Evolutionary conservation across 2,113 vertebrate species (phyloP).

Genomic region (Urocolius indicus): DNA sequence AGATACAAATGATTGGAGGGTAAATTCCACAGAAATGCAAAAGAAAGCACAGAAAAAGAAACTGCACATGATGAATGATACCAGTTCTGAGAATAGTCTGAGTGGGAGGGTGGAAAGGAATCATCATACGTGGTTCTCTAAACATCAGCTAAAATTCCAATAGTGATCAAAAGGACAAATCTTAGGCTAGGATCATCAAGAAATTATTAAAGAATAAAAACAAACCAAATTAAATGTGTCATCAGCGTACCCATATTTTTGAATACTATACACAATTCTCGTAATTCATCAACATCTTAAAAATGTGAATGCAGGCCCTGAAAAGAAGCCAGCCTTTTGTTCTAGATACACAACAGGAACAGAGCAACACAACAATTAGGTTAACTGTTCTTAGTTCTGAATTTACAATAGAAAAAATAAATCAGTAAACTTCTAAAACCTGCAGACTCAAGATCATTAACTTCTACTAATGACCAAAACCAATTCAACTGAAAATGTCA

Average conservation of each 20-base stretch:
- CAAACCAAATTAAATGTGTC: too few relatives aligned
- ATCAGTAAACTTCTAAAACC: not conserved
- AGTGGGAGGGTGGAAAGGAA: not conserved
- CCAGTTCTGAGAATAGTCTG: not conserved
- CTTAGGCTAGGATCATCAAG: not conserved
- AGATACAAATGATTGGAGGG: not conserved
- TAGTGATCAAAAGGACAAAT: not conserved
- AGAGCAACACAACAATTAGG: not conserved
- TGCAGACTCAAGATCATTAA: not conserved
- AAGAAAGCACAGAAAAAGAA: not conserved
- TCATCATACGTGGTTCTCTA: not conserved
- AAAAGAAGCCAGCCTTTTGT: too few relatives aligned
- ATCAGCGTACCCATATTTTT: not conserved
- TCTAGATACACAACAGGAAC: not conserved
- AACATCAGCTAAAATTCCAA: not conserved
- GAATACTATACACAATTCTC: not conserved
- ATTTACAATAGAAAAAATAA: not conserved
- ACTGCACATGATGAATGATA: not conserved
- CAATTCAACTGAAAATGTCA: not conserved
- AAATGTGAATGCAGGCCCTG: not conserved
- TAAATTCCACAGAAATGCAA: not conserved
- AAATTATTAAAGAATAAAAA: not conserved
- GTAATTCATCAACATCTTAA: not conserved
- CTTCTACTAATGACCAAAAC: not conserved
- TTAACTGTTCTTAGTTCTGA: not conserved